Conservation (phyloP, 2,888 invertebrate genomes). For the Idaea straminata region DNA sequence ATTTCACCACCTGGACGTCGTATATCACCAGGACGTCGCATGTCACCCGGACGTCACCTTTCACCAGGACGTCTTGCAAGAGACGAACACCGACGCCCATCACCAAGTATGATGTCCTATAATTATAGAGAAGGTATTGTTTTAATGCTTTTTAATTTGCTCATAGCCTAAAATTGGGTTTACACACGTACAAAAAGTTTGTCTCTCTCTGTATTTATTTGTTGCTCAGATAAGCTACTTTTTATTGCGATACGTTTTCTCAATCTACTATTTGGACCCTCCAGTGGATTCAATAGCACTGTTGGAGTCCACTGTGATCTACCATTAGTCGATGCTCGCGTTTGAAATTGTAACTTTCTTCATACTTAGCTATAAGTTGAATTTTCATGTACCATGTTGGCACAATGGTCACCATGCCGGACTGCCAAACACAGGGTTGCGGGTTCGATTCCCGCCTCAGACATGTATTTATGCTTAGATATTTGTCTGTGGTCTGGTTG, state of each 20-base stretch:
- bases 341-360: constrained; percentile 9
- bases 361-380: background rate
- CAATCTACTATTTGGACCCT: too few relatives aligned
- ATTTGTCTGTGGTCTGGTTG: too few relatives aligned
- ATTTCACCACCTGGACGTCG: background rate
- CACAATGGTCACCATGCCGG: too few relatives aligned
- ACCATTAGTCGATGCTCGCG: background rate
- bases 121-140: constrained; percentile 17
- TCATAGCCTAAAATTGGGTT: background rate
- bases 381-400: too few relatives aligned
- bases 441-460: too few relatives aligned
- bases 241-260: too few relatives aligned
- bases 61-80: constrained; percentile 23
- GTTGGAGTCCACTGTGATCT: background rate
- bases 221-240: too few relatives aligned
- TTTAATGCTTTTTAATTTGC: constrained; percentile 6
- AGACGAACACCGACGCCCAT: constrained; percentile 24
- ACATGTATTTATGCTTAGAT: too few relatives aligned
- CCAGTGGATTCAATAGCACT: too few relatives aligned
- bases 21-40: constrained; percentile 22
- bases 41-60: constrained; percentile 23
- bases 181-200: too few relatives aligned
- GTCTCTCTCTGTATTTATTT: too few relatives aligned
- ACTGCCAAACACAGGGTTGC: too few relatives aligned
- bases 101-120: constrained; percentile 28